These are phyloP conservation scores for Drosophila villosipedis DNA, from an alignment of 2,888 invertebrate genomes.

Conservation along the genomic window DNA sequence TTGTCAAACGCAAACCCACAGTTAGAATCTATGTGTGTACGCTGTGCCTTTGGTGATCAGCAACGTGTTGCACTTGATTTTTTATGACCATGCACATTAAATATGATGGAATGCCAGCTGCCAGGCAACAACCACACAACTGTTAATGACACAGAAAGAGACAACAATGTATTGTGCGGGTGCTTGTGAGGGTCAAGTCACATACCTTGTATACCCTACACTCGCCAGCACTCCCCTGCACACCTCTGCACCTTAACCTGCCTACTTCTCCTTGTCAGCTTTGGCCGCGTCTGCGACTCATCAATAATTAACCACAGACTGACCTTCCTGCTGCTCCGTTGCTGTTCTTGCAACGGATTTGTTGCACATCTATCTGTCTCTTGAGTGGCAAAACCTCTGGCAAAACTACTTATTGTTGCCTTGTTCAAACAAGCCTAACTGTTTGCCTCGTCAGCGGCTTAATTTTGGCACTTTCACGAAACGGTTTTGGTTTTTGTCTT, in stretches of 20 bases:
- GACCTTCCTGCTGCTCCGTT: slow-evolving; percentile 57
- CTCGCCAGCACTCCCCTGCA: background rate
- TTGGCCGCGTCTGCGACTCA: slow-evolving; percentile 23
- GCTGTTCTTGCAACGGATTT: slow-evolving; percentile 43
- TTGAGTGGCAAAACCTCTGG: background rate
- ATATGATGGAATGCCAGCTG: slow-evolving; percentile 74
- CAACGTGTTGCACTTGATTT: slow-evolving; percentile 79
- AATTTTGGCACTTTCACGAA: slow-evolving; percentile 32
- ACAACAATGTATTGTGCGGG: slow-evolving; percentile 38
- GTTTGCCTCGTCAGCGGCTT: slow-evolving; percentile 49
- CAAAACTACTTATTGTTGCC: slow-evolving; percentile 10
- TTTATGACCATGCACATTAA: slow-evolving; percentile 66
- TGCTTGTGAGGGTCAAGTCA: slow-evolving; percentile 44
- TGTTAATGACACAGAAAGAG: slow-evolving; percentile 53
- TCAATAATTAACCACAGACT: slow-evolving; percentile 73
- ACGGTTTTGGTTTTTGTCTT: slow-evolving; percentile 6
- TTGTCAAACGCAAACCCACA: slow-evolving; percentile 70
- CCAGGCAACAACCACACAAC: slow-evolving; percentile 33
- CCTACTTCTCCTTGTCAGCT: background rate
- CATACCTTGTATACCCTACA: background rate
- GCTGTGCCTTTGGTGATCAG: slow-evolving; percentile 27
- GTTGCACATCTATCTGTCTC: slow-evolving; percentile 5
- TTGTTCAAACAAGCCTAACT: slow-evolving; percentile 48
- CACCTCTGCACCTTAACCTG: background rate
- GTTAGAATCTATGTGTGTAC: slow-evolving; percentile 56